These are phyloP conservation scores for Hofmannophila pseudospretella DNA, from an alignment of 2,888 invertebrate species.

Conservation along the genomic window DNA sequence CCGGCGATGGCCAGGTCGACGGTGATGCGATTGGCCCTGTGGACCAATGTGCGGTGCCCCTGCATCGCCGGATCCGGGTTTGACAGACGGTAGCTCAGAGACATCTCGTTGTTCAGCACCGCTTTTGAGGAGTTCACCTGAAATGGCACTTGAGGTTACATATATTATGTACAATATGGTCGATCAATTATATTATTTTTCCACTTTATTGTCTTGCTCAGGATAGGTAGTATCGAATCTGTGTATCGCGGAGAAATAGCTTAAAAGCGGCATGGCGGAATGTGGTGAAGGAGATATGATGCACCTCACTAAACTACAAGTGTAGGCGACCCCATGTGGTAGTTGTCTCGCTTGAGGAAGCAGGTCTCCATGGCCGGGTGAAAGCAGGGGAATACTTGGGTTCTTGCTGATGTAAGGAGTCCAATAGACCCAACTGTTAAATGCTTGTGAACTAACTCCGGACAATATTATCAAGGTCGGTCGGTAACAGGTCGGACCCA, in stretches of 20 bases:
- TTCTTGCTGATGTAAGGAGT: constrained; percentile 85
- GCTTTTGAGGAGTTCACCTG: constrained; percentile 90
- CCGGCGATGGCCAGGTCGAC: constrained; percentile 70
- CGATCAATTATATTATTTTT: too few species aligned
- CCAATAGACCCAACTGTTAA: too few species aligned
- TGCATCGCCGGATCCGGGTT: constrained; percentile 69
- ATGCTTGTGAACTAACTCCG: too few species aligned
- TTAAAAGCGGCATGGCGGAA: constrained; percentile 92
- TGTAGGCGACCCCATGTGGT: constrained; percentile 96
- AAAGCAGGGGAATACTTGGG: constrained; percentile 97
- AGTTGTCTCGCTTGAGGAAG: constrained; percentile 96
- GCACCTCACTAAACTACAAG: constrained; percentile 89
- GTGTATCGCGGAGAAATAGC: too few species aligned
- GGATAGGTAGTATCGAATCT: too few species aligned
- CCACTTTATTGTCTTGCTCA: too few species aligned
- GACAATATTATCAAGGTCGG: too few species aligned
- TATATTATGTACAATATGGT: too few species aligned
- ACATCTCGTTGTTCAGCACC: constrained; percentile 86
- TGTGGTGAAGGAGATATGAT: constrained; percentile 93
- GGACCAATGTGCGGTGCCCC: constrained; percentile 44
- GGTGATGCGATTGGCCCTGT: constrained; percentile 51
- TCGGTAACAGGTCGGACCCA: too few species aligned
- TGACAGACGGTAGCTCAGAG: constrained; percentile 77
- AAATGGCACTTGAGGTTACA: too few species aligned
- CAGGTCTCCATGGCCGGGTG: constrained; percentile 98